Evolutionary conservation across 2,888 invertebrate species (phyloP).

Genomic region (Stenodema calcarata): DNA sequence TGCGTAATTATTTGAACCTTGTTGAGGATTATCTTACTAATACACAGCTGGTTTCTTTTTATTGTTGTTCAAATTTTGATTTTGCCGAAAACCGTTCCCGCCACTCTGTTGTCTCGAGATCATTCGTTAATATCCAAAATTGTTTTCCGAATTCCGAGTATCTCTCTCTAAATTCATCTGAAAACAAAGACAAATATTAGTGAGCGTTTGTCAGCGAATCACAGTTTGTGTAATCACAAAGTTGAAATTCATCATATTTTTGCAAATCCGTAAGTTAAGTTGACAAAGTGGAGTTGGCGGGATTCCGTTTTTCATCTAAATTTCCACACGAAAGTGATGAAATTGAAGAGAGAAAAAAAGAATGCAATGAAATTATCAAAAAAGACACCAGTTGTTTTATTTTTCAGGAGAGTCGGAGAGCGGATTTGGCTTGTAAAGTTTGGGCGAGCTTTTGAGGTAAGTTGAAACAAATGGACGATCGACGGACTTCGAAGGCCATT

Average conservation of each 20-base stretch:
- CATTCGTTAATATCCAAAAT: not conserved
- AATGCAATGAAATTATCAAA: constrained; percentile 42
- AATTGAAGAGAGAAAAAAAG: not conserved
- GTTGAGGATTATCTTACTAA: constrained; percentile 37
- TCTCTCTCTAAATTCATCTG: too few species aligned
- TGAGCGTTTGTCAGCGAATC: too few species aligned
- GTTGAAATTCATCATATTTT: too few species aligned
- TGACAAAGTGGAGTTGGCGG: not conserved
- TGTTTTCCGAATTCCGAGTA: too few species aligned
- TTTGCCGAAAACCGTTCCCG: not conserved
- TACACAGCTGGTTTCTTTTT: constrained; percentile 48
- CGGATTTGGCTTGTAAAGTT: constrained; percentile 20
- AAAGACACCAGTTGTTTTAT: constrained; percentile 85
- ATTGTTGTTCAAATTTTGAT: not conserved
- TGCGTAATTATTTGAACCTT: too few species aligned
- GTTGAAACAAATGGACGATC: not conserved
- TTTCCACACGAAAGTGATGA: not conserved
- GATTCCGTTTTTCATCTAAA: not conserved
- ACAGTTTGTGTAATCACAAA: too few species aligned
- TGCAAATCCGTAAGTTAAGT: too few species aligned
- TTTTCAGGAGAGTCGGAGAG: constrained; percentile 69
- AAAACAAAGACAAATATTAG: too few species aligned
- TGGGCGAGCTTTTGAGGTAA: constrained; percentile 6
- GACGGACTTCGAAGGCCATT: not conserved
- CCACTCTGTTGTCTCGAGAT: not conserved